A percentile compares a stretch with the other conserved stretches of the same genome.
These are phyloP conservation scores for Dicentrarchus labrax DNA, from an alignment of 2,113 vertebrate species.

Conservation along the genomic window DNA sequence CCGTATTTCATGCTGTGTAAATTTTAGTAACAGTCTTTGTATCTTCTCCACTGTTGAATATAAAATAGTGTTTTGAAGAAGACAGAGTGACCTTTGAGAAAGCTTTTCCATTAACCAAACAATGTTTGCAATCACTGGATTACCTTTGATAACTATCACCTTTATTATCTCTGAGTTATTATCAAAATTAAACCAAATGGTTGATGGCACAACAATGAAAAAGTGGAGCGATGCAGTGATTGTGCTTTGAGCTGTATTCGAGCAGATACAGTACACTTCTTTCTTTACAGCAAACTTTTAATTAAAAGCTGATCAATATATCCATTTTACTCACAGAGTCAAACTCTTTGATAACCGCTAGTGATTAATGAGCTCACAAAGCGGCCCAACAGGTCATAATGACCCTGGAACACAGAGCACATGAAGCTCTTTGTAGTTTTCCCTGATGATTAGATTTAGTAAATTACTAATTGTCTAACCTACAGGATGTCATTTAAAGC, in stretches of 20 bases:
- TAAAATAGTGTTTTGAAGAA: not conserved
- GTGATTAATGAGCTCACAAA: not conserved
- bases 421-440: constrained; percentile 27
- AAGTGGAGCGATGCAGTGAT: not conserved
- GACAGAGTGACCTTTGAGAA: not conserved
- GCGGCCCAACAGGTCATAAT: not conserved
- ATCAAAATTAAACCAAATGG: not conserved
- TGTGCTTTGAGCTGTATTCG: not conserved
- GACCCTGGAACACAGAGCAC: not conserved
- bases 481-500: not conserved
- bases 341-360: not conserved
- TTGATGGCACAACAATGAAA: not conserved
- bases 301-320: not conserved
- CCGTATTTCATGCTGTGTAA: not conserved
- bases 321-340: not conserved
- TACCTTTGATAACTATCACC: not conserved
- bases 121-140: too few species aligned
- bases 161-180: not conserved
- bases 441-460: not conserved
- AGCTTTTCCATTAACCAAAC: too few species aligned
- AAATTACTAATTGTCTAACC: constrained; percentile 1
- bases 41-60: not conserved
- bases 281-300: not conserved
- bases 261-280: not conserved
- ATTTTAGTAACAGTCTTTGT: not conserved